Base-by-base conservation (phyloP, 1,140 invertebrate genomes). In the Aphaenogaster floridana region DNA sequence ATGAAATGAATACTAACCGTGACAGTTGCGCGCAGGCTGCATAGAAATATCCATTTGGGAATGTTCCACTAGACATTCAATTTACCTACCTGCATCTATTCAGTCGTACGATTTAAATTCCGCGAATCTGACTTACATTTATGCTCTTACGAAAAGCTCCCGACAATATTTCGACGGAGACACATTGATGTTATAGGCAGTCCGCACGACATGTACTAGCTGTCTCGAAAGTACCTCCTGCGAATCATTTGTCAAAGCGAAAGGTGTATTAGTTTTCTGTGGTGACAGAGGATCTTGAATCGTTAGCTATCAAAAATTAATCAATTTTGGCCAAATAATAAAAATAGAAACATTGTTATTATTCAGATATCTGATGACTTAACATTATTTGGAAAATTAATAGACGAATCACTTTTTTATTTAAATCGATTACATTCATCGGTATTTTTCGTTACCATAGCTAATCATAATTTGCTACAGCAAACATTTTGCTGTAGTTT, bases 51-150 rank as follows among this genome's bases (percentile, higher is more conserved):
- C 9, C 28, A 84, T 84, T 84, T 74, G 69, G 8, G 42, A 74
- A 84, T 76, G 69, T 84, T 84, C 71, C 80, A 63, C 80, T 84
- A 84, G 69, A 84, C 54, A 48, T 84, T 76, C 80, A 74, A 84
- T 76, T 84, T 84, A 76, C 42, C 28, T 83, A 34, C 17, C 13
- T 39, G 69, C 80, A 36, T 84, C 80, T 84, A 76, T 84, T 84
- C 80, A 84, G 80, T 61, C 42, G 69, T 76, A 50, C n/a, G 69
- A 76, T 74, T 84, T 84, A 74, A 84, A 76, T 61, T 76, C 34
- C 28, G 54, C 28, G 39, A 84, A 76, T 84, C 69, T 84, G 69
- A 84, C 80, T 84, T 84, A 84, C 69, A 74, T 84, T 84, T 76
- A 83, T 83, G 28, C 28, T 74, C 52, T 83, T 59, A 59, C 80